Conservation (phyloP, 2,113 vertebrate species). For the Osmerus eperlanus region DNA sequence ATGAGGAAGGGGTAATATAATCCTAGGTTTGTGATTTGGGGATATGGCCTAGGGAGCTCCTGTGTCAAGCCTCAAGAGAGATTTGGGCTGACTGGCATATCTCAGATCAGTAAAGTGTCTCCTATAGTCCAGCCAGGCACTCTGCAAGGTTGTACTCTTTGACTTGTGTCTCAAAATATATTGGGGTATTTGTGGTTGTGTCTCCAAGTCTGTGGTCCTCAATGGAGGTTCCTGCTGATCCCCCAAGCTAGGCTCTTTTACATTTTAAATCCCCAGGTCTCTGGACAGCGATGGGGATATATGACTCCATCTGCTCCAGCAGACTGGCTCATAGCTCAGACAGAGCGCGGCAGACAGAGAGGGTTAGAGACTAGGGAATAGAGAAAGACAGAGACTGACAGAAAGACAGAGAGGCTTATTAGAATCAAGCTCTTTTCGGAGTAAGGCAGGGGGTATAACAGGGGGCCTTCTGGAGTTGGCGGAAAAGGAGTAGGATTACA, state of each 20-base stretch:
- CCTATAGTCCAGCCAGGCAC: no score
- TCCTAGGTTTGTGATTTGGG: background rate
- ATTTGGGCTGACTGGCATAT: no score
- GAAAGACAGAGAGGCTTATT: constrained; percentile 56
- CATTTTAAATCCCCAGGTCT: constrained; percentile 66
- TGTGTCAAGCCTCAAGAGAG: no score
- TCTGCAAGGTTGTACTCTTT: no score
- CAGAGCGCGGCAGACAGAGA: constrained; percentile 9
- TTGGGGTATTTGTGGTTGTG: constrained; percentile 5
- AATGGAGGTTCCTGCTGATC: constrained; percentile 42
- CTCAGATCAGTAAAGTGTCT: no score
- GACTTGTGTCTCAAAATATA: no score
- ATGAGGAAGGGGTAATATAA: constrained; percentile 10
- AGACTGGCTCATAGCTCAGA: constrained; percentile 61
- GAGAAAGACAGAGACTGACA: constrained; percentile 15
- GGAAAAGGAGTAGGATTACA: no score
- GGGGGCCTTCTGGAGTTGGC: constrained; percentile 37
- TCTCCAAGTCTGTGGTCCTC: constrained; percentile 36
- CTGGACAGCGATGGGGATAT: constrained; percentile 64
- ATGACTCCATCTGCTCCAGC: constrained; percentile 70
- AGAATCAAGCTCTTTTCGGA: constrained; percentile 58
- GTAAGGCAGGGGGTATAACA: constrained; percentile 47
- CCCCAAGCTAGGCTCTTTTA: constrained; percentile 54
- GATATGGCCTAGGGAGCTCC: no score
- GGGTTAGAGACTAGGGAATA: no score